phyloP scores from a whole-genome alignment of 2,797 vertebrate genomes.

The Lates japonicus region DNA sequence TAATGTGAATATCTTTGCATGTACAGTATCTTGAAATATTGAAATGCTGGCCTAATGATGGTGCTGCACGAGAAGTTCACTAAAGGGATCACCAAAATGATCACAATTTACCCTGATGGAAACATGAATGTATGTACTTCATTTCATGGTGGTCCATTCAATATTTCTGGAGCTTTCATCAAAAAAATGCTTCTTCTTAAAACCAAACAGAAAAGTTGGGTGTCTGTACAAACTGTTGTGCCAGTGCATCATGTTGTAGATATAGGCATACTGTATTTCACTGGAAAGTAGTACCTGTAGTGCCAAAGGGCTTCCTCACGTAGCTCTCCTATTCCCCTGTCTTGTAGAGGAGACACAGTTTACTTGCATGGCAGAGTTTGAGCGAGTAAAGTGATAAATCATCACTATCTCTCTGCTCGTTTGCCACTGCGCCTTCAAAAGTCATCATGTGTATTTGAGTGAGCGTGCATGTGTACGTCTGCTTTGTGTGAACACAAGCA shows the following conservation, averaged over 20 bases:
- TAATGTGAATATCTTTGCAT: neutral
- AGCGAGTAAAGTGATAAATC: conserved; percentile 38
- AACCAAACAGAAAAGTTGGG: neutral
- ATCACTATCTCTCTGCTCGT: conserved; percentile 22
- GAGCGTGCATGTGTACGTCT: neutral
- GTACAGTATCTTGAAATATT: too few relatives aligned
- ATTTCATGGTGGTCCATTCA: neutral
- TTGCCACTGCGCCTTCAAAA: conserved; percentile 15
- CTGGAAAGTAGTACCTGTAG: neutral
- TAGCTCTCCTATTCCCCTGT: neutral
- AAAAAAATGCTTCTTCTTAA: neutral
- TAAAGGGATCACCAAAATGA: neutral
- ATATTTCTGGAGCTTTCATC: neutral
- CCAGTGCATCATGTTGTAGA: neutral
- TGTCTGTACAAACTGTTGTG: neutral
- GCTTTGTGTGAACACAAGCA: conserved; percentile 73
- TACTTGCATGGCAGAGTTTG: neutral
- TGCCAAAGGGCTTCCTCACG: neutral
- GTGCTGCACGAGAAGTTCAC: neutral
- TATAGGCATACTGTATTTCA: neutral
- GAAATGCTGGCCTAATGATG: neutral
- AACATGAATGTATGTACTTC: neutral
- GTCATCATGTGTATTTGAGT: neutral
- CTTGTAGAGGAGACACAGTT: neutral
- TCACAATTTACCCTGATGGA: too few relatives aligned